phyloP scores from a whole-genome alignment of 2,113 vertebrate species.

The Cyprinodon brontotheroides region DNA sequence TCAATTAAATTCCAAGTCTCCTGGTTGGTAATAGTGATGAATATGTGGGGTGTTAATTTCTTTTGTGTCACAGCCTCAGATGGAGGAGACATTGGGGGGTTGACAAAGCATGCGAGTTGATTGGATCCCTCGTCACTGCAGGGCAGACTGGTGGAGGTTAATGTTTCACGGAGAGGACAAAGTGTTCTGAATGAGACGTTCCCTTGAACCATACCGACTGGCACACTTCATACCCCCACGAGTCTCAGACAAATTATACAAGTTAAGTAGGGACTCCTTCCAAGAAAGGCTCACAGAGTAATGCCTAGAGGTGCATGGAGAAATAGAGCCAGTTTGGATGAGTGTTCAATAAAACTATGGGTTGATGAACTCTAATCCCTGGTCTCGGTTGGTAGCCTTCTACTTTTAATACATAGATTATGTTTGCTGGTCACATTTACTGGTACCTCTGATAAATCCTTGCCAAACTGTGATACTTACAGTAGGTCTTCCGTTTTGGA shows the following conservation, averaged over 20 bases:
- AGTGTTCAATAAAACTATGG: background rate
- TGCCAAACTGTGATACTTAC: no score
- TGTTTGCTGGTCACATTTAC: background rate
- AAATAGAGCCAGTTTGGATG: background rate
- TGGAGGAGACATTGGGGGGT: slow-evolving; percentile 36
- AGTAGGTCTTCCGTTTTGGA: no score
- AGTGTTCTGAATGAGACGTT: slow-evolving; percentile 39
- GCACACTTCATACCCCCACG: background rate
- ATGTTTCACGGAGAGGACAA: slow-evolving; percentile 52
- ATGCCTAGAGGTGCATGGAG: background rate
- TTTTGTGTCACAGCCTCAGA: slow-evolving; percentile 48
- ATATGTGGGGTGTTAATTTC: slow-evolving; percentile 59
- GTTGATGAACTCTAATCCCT: background rate
- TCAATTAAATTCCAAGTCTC: slow-evolving; percentile 58
- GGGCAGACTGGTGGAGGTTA: slow-evolving; percentile 59
- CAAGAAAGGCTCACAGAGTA: background rate
- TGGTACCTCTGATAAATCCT: background rate
- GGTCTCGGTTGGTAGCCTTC: background rate
- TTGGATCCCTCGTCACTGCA: slow-evolving; percentile 52
- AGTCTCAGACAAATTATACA: slow-evolving; percentile 10
- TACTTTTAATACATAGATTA: background rate
- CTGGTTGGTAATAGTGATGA: slow-evolving; percentile 53
- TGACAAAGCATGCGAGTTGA: slow-evolving; percentile 55
- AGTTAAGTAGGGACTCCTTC: background rate
- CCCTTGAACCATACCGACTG: background rate